phyloP scores from a whole-genome alignment of 2,797 vertebrate genomes.

The Pteronotus mesoamericanus region DNA sequence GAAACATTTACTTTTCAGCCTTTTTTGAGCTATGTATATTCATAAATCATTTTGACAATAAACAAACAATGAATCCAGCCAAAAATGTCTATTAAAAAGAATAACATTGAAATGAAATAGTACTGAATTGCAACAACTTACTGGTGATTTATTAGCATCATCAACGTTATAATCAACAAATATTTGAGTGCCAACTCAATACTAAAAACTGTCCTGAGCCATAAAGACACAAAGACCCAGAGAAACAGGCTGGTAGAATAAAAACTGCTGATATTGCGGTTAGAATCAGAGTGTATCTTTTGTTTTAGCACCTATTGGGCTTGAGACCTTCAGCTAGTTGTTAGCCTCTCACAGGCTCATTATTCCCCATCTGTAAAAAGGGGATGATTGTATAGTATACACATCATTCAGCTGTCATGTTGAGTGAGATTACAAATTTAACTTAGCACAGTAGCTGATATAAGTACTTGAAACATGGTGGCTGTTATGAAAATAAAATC shows the following conservation, averaged over 20 bases:
- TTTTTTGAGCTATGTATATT: background rate
- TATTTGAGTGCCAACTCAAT: background rate
- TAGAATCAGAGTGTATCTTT: background rate
- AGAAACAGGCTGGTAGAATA: background rate
- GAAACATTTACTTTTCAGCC: constrained; percentile 1
- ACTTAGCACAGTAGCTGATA: background rate
- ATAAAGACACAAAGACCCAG: background rate
- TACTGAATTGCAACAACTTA: background rate
- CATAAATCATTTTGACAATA: constrained; percentile 50
- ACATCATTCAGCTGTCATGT: background rate
- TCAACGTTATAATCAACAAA: background rate
- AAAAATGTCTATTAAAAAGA: background rate
- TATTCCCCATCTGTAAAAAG: background rate
- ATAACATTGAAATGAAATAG: background rate
- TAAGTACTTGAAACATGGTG: background rate
- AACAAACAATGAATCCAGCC: background rate
- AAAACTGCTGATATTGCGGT: background rate
- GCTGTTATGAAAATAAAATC: background rate
- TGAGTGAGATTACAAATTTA: background rate
- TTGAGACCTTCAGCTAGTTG: background rate
- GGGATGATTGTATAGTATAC: background rate
- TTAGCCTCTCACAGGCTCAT: background rate
- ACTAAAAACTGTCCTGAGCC: background rate
- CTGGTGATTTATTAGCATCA: background rate
- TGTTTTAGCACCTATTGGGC: background rate